Conservation (phyloP, 2,888 invertebrate genomes). For the Diachrysia chrysitis region DNA sequence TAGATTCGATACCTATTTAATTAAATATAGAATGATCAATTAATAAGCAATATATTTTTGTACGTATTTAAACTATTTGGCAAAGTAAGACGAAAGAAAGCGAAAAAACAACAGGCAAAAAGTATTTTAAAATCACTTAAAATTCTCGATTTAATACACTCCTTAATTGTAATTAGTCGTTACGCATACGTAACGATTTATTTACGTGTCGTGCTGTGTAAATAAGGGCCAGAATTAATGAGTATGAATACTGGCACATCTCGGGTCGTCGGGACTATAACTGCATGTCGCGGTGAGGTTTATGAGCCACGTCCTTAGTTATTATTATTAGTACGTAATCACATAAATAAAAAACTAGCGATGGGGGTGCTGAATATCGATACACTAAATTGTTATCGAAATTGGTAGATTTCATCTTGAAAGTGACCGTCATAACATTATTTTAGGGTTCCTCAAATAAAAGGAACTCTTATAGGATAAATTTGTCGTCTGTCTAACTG, state of each 20-base stretch:
- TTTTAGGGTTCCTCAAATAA: too few relatives aligned
- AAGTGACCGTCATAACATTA: too few relatives aligned
- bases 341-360: slow-evolving; percentile 58
- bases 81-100: too few relatives aligned
- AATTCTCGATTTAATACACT: neutral
- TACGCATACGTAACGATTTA: slow-evolving; percentile 17
- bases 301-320: slow-evolving; percentile 61
- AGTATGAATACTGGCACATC: slow-evolving; percentile 67
- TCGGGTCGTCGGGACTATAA: slow-evolving; percentile 54
- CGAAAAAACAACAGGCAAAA: too few relatives aligned
- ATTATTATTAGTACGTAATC: slow-evolving; percentile 66
- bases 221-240: slow-evolving; percentile 63
- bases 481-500: too few relatives aligned
- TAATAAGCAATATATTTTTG: neutral
- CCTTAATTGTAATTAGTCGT: neutral
- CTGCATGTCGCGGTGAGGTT: slow-evolving; percentile 59
- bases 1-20: neutral
- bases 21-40: neutral
- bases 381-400: neutral
- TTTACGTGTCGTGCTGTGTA: slow-evolving; percentile 39
- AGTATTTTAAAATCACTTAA: too few relatives aligned
- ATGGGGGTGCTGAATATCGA: neutral
- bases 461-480: too few relatives aligned
- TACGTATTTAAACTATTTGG: neutral
- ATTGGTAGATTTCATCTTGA: too few relatives aligned